A percentile compares a stretch with the other conserved stretches of the same genome.
Evolutionary conservation across 2,888 invertebrate genomes (phyloP).

Genomic region (Acronicta leporina): DNA sequence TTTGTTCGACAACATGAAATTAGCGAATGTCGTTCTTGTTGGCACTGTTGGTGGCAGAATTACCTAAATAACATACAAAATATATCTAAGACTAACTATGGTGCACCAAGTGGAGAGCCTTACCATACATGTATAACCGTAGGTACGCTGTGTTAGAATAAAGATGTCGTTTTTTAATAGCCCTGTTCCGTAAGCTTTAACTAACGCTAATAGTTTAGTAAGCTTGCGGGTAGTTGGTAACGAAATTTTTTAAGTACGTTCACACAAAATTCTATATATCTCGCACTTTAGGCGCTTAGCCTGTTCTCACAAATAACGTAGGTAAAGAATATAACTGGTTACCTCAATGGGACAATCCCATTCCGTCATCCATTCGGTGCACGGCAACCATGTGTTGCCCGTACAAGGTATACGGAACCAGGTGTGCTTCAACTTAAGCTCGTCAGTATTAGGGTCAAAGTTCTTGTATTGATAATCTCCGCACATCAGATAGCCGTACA

Average conservation of each 20-base stretch:
- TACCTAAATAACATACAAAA: constrained; percentile 62
- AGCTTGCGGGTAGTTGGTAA: no score
- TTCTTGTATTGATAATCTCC: constrained; percentile 79
- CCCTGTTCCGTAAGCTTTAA: no score
- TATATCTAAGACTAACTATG: background rate
- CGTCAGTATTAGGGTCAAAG: constrained; percentile 40
- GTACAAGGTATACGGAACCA: constrained; percentile 84
- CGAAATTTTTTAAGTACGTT: no score
- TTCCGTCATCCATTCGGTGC: constrained; percentile 78
- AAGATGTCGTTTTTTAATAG: no score
- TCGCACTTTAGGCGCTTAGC: no score
- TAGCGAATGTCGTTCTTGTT: constrained; percentile 76
- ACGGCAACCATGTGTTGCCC: constrained; percentile 81
- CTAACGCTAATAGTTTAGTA: no score
- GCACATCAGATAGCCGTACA: constrained; percentile 78
- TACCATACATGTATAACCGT: no score
- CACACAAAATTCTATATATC: no score
- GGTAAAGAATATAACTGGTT: constrained; percentile 1
- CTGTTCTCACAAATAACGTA: background rate
- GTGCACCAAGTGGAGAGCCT: no score
- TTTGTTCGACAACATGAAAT: constrained; percentile 83
- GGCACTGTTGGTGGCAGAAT: constrained; percentile 84
- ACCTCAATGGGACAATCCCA: constrained; percentile 83
- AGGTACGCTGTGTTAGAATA: no score
- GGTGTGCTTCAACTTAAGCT: constrained; percentile 72